Evolutionary conservation across 2,113 vertebrate species (phyloP).

Genomic region (Pelecanoides urinatrix): DNA sequence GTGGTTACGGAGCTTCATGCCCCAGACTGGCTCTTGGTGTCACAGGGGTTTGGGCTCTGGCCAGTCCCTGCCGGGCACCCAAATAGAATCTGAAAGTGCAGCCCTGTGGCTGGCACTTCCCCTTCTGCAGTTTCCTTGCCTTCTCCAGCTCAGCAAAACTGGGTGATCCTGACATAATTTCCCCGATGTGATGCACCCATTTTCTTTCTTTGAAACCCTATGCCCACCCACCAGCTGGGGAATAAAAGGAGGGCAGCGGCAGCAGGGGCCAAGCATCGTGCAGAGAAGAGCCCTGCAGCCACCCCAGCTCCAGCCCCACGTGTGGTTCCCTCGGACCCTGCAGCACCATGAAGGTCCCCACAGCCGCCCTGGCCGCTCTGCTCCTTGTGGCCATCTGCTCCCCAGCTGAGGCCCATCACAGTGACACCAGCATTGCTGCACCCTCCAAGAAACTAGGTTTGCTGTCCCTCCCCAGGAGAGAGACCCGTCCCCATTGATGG

Average conservation of each 20-base stretch:
- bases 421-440: fast-evolving
- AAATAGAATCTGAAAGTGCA: neutral
- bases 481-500: neutral
- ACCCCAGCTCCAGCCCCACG: neutral
- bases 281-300: neutral
- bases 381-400: neutral
- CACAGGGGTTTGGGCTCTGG: neutral
- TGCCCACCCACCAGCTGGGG: no score
- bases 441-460: fast-evolving
- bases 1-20: fast-evolving
- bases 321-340: fast-evolving
- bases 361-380: neutral
- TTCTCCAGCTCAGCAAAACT: neutral
- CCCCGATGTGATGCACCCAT: neutral
- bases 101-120: neutral
- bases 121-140: neutral
- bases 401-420: fast-evolving
- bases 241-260: neutral
- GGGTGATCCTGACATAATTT: neutral
- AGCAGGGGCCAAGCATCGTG: neutral
- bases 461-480: fast-evolving
- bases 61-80: neutral
- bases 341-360: neutral
- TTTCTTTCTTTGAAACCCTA: neutral
- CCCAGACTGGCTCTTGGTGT: neutral